Percentiles rank a stretch among this genome's conserved stretches.
Evolutionary conservation across 2,888 invertebrate genomes (phyloP).

Genomic region (Synergus umbraculus): DNA sequence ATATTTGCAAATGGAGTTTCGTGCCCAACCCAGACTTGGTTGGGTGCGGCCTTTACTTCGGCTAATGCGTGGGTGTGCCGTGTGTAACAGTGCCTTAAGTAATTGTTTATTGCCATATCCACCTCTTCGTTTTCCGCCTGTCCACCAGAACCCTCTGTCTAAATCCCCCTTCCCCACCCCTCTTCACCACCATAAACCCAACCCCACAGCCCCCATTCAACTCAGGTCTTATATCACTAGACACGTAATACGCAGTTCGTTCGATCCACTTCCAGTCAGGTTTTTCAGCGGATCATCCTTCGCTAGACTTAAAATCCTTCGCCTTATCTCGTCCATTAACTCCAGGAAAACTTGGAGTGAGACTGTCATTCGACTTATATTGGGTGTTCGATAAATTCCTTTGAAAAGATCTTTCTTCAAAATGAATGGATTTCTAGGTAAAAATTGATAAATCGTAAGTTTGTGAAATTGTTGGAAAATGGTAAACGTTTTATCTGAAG

Average conservation of each 20-base stretch:
- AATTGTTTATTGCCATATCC: conserved; percentile 74
- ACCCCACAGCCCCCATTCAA: conserved; percentile 10
- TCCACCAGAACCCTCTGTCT: conserved; percentile 58
- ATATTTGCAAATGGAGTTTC: conserved; percentile 52
- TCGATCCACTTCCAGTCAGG: conserved; percentile 31
- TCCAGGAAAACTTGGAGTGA: conserved; percentile 28
- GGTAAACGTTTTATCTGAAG: too few species aligned
- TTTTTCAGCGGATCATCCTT: conserved; percentile 36
- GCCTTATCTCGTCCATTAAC: conserved; percentile 41
- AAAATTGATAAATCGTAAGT: too few species aligned
- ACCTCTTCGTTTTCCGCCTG: conserved; percentile 59
- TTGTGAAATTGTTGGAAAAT: too few species aligned
- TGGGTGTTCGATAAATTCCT: conserved; percentile 17
- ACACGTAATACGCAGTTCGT: conserved; percentile 23
- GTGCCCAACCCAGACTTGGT: conserved; percentile 65
- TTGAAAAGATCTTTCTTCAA: not conserved
- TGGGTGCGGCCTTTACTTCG: conserved; percentile 75
- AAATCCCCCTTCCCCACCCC: conserved; percentile 49
- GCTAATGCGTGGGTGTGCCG: conserved; percentile 75
- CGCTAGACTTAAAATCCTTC: conserved; percentile 33
- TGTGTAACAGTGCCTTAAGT: conserved; percentile 75
- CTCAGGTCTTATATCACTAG: conserved; percentile 18
- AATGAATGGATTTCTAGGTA: not conserved
- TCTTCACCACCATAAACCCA: not conserved
- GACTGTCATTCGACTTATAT: conserved; percentile 24